phyloP scores from a whole-genome alignment of 2,797 vertebrate genomes.

The Amniataba percoides region DNA sequence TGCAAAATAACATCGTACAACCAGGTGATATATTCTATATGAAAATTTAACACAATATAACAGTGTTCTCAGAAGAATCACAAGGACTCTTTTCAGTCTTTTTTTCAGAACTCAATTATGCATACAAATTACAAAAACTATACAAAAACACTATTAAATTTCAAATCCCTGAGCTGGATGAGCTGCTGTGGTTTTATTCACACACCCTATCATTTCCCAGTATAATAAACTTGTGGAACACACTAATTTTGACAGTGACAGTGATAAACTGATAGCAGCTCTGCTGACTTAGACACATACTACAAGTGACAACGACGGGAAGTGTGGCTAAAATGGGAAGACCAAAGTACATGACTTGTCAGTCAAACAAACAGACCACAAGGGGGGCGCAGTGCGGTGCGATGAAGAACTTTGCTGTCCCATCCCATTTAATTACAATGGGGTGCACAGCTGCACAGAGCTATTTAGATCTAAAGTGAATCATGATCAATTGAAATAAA shows the following conservation, averaged over 20 bases:
- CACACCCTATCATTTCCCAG: constrained; percentile 29
- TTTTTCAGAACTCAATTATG: background rate
- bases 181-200: constrained; percentile 4
- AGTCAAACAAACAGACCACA: constrained; percentile 64
- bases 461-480: constrained; percentile 45
- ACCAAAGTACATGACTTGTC: constrained; percentile 79
- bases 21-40: background rate
- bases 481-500: constrained; percentile 28
- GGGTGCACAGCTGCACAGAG: constrained; percentile 45
- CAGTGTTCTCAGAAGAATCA: too few relatives aligned
- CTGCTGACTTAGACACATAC: constrained; percentile 51
- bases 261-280: constrained; percentile 59
- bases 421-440: constrained; percentile 69
- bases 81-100: too few relatives aligned
- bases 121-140: background rate
- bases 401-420: constrained; percentile 43
- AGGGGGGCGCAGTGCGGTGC: constrained; percentile 42
- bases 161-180: constrained; percentile 8
- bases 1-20: constrained; percentile 46
- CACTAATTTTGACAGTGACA: constrained; percentile 43
- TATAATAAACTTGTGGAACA: constrained; percentile 28
- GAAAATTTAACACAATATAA: too few relatives aligned
- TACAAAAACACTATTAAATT: background rate
- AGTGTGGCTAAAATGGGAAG: constrained; percentile 73
- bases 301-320: constrained; percentile 53